Conservation (phyloP, 2,113 vertebrate species). For the Triplophysa siluroides region DNA sequence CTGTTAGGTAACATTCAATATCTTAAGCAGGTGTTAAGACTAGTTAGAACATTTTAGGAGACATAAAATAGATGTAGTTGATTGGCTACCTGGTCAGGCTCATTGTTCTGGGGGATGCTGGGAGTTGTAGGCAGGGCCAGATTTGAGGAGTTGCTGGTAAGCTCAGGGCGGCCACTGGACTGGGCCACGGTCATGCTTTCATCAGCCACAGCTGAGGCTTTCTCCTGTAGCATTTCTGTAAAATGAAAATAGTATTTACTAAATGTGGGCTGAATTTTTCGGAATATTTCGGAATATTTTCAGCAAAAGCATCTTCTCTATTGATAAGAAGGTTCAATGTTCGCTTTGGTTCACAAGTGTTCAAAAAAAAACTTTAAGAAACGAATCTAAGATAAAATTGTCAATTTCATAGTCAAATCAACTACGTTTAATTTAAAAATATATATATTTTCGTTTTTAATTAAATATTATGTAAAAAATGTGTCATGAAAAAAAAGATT, state of each 20-base stretch:
- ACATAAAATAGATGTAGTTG: not conserved
- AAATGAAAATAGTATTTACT: not conserved
- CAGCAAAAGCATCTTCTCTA: not conserved
- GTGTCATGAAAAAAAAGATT: not conserved
- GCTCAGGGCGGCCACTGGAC: constrained; percentile 75
- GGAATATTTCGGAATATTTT: too few relatives aligned
- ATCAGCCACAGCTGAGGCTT: constrained; percentile 87
- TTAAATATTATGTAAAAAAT: not conserved
- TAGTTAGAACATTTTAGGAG: not conserved
- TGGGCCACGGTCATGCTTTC: constrained; percentile 82
- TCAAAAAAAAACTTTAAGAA: too few relatives aligned
- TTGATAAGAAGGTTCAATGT: too few relatives aligned
- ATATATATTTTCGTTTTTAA: not conserved
- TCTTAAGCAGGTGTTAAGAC: not conserved
- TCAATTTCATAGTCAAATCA: not conserved
- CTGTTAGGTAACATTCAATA: not conserved
- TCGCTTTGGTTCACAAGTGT: too few relatives aligned
- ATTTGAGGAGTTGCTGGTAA: constrained; percentile 74
- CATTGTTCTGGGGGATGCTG: constrained; percentile 79
- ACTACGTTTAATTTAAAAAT: not conserved
- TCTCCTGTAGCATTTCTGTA: constrained; percentile 97
- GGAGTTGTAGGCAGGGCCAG: constrained; percentile 78
- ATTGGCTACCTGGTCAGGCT: constrained; percentile 85
- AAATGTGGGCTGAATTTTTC: too few relatives aligned
- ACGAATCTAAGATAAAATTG: too few relatives aligned